Evolutionary conservation across 2,888 invertebrate genomes (phyloP).

Genomic region (Philhelius pedissequus): DNA sequence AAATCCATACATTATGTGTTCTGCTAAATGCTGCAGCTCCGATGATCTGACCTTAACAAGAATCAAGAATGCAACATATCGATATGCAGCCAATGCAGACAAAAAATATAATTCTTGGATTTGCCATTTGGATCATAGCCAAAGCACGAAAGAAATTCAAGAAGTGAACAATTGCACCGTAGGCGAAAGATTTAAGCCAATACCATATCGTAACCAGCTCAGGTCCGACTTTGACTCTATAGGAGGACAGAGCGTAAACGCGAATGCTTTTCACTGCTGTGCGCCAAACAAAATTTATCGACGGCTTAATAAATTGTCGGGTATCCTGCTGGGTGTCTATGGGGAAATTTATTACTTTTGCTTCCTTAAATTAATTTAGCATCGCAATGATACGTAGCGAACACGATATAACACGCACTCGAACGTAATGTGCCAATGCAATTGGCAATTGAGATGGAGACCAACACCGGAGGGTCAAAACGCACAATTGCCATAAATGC

Average conservation of each 20-base stretch:
- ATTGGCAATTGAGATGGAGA: slow-evolving; percentile 48
- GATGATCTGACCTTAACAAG: slow-evolving; percentile 23
- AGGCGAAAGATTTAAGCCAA: slow-evolving; percentile 51
- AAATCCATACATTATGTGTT: slow-evolving; percentile 24
- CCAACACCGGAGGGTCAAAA: slow-evolving; percentile 55
- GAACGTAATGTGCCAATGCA: slow-evolving; percentile 62
- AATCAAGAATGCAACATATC: slow-evolving; percentile 33
- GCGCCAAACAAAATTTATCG: slow-evolving; percentile 69
- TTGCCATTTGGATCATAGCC: slow-evolving; percentile 50
- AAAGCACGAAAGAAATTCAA: slow-evolving; percentile 64
- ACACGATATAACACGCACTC: slow-evolving; percentile 69
- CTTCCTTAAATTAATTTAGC: slow-evolving; percentile 69
- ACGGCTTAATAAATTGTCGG: slow-evolving; percentile 71
- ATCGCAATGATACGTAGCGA: slow-evolving; percentile 67
- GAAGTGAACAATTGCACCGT: slow-evolving; percentile 68
- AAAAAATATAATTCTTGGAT: not conserved
- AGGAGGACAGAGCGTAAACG: not conserved
- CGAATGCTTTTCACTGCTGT: slow-evolving; percentile 50
- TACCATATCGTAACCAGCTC: not conserved
- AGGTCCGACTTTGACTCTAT: not conserved
- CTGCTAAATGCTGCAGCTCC: not conserved
- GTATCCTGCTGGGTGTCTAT: slow-evolving; percentile 71
- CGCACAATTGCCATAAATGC: slow-evolving; percentile 15
- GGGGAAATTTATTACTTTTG: slow-evolving; percentile 70
- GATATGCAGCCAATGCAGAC: not conserved